Evolutionary conservation across 2,797 vertebrate genomes (phyloP).

Genomic region (Pyrrhura leucotis): DNA sequence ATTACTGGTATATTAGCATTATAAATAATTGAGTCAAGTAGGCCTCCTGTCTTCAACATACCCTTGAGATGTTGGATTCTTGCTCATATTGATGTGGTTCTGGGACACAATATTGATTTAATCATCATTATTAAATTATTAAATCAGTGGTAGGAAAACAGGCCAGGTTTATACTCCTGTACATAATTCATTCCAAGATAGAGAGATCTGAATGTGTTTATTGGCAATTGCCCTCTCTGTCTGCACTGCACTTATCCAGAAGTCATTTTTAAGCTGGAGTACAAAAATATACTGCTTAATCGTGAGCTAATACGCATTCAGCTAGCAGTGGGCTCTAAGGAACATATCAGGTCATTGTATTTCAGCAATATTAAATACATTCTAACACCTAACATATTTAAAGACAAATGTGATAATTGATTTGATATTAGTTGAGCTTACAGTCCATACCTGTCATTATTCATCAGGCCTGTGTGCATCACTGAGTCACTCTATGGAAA

Average conservation of each 20-base stretch:
- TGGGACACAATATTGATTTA: slow-evolving; percentile 67
- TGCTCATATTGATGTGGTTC: slow-evolving; percentile 48
- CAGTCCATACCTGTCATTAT: neutral
- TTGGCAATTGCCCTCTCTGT: slow-evolving; percentile 33
- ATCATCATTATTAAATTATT: slow-evolving; percentile 51
- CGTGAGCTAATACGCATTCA: neutral
- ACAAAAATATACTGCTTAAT: slow-evolving; percentile 11
- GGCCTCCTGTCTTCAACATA: slow-evolving; percentile 27
- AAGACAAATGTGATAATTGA: slow-evolving; percentile 32
- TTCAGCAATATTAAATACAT: slow-evolving; percentile 32
- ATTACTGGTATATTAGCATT: slow-evolving; percentile 47
- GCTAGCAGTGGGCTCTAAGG: slow-evolving; percentile 16
- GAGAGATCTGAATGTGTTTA: slow-evolving; percentile 15
- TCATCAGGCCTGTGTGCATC: slow-evolving; percentile 14
- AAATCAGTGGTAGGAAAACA: slow-evolving; percentile 56
- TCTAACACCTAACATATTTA: slow-evolving; percentile 31
- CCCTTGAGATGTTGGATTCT: slow-evolving; percentile 45
- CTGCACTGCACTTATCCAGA: slow-evolving; percentile 21
- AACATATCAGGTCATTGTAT: slow-evolving; percentile 17
- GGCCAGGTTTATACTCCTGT: neutral
- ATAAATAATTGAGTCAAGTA: slow-evolving; percentile 65
- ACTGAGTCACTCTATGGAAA: slow-evolving; percentile 16
- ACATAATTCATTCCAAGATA: neutral
- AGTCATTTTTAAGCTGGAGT: slow-evolving; percentile 42
- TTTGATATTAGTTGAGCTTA: slow-evolving; percentile 28